These are phyloP conservation scores for Chromoteleia sp. DNA, from an alignment of 2,888 invertebrate genomes.

Conservation along the genomic window DNA sequence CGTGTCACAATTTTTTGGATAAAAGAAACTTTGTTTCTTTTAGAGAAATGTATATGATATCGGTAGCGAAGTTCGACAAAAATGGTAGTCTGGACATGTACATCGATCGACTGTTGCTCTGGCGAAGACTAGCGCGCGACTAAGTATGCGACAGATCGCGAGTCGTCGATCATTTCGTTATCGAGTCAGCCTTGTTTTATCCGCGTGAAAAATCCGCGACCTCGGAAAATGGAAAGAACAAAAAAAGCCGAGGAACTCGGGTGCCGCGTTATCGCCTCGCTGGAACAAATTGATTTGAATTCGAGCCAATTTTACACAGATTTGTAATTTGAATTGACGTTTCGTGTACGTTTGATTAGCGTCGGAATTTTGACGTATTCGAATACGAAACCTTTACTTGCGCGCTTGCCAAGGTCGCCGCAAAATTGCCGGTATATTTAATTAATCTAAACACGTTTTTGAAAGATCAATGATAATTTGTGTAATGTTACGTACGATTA, in stretches of 20 bases:
- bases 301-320: neutral
- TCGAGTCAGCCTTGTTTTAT: constrained; percentile 75
- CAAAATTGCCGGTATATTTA: neutral
- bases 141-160: constrained; percentile 69
- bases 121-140: constrained; percentile 76
- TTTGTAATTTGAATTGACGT: neutral
- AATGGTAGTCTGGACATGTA: constrained; percentile 7
- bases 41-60: too few species aligned
- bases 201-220: constrained; percentile 64
- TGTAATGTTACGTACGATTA: too few species aligned
- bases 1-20: too few species aligned
- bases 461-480: constrained; percentile 2
- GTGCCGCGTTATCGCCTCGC: neutral
- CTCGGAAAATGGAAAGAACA: constrained; percentile 59
- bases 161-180: constrained; percentile 77
- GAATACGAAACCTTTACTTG: constrained; percentile 5
- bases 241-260: constrained; percentile 54
- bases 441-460: neutral
- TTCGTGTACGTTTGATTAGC: neutral
- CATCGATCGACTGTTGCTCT: constrained; percentile 58
- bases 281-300: constrained; percentile 52
- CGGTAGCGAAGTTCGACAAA: neutral
- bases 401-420: constrained; percentile 4
- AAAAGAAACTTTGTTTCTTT: too few species aligned
- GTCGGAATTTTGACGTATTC: constrained; percentile 4